Evolutionary conservation across 2,113 vertebrate species (phyloP).

Genomic region (Phalacrocorax carbo): DNA sequence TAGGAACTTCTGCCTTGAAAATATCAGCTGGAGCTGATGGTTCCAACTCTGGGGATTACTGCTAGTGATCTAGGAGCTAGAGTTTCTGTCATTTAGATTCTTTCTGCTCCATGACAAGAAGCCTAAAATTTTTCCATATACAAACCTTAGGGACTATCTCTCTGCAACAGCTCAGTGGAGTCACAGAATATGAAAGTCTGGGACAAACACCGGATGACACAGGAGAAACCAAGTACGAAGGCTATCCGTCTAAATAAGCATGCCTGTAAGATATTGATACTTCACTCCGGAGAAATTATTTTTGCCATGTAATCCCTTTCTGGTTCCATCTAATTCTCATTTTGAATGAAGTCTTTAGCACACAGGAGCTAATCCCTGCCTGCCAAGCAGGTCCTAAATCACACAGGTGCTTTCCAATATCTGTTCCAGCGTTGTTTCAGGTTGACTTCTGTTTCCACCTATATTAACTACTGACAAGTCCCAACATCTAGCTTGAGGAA

Average conservation of each 20-base stretch:
- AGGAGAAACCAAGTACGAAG: neutral
- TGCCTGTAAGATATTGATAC: neutral
- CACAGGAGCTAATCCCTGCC: neutral
- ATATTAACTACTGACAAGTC: neutral
- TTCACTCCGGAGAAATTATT: neutral
- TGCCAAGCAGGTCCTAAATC: neutral
- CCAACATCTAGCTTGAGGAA: neutral
- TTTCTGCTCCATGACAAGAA: neutral
- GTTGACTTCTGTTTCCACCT: neutral
- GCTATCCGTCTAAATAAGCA: neutral
- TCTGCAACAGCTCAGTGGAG: neutral
- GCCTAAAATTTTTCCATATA: neutral
- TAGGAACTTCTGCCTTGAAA: neutral
- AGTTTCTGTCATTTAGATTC: neutral
- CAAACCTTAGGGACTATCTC: neutral
- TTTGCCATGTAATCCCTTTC: neutral
- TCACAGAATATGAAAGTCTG: neutral
- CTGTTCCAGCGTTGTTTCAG: neutral
- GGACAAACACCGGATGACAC: neutral
- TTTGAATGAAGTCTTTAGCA: neutral
- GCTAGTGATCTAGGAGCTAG: neutral
- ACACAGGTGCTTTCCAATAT: neutral
- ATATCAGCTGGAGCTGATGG: neutral
- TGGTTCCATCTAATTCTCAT: neutral
- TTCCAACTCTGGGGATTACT: neutral